Base-by-base conservation (phyloP, 2,888 invertebrate species). In the Petrolisthes manimaculis region DNA sequence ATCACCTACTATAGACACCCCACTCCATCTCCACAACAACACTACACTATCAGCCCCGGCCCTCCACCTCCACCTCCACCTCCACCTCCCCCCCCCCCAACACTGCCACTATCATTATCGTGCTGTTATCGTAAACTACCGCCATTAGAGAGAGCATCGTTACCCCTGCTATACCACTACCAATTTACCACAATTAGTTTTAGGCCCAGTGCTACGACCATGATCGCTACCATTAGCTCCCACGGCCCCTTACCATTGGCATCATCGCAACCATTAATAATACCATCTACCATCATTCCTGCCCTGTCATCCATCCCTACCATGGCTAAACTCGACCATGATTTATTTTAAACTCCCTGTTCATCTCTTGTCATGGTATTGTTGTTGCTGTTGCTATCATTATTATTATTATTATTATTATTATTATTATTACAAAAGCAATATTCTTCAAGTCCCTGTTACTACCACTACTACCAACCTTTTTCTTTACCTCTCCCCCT, bases 221-320 rank as follows among this genome's bases (percentile, higher is more conserved):
- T 37, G 5, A 77, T 24, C 12, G 37, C 21, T 12, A 78, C 78
- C 21, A 78, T 53, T 54, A 78, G 53, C 54, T 6, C 18, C 78
- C 9, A 51, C 78, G 12, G 37, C 14, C 14, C 78, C n/a, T 54
- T 8, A 51, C 53, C 78, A 78, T 53, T n/a, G 53, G 56, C 4
- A 51, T n/a, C 14, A 51, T 51, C 77, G 9, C 53, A 6, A 77
- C 77, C 24, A 79, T 54, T 18, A 79, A 53, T 5, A 79, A 9
- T n/a, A 79, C 79, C 54, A 79, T 55, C 79, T 14, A 77, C 77
- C 51, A 77, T 77, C 77, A 24, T 77, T 12, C 21, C 51, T 37
- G 14, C 5, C 37, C 5, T 24, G n/a, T 14, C 24, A 74, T 37
- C 54, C 79, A 54, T 21, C 21, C 55, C 80, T 8, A 56, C 80